Evolutionary conservation across 2,113 vertebrate genomes (phyloP).

Genomic region (Aphelocoma coerulescens): DNA sequence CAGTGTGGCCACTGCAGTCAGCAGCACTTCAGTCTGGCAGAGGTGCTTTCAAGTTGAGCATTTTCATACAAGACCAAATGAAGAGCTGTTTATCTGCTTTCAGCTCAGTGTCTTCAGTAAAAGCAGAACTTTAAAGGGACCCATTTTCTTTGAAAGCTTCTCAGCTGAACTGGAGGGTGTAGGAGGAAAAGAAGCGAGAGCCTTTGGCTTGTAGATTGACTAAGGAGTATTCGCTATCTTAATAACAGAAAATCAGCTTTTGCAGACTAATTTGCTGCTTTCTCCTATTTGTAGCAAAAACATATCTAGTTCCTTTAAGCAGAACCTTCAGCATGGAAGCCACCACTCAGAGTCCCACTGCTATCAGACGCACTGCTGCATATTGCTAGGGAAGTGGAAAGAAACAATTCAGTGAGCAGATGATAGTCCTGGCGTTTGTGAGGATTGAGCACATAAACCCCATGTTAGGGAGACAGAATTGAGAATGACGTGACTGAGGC

Average conservation of each 20-base stretch:
- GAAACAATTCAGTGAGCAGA: neutral
- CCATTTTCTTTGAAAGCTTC: slow-evolving; percentile 13
- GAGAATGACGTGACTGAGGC: neutral
- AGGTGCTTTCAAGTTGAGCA: slow-evolving; percentile 19
- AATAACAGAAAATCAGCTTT: neutral
- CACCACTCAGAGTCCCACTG: neutral
- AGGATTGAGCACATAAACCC: neutral
- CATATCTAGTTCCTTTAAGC: neutral
- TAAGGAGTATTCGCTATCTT: neutral
- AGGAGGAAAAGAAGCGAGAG: neutral
- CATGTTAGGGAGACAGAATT: neutral
- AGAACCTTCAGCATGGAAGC: neutral
- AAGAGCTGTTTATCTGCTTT: slow-evolving; percentile 29
- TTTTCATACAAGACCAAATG: slow-evolving; percentile 6
- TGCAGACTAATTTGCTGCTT: neutral
- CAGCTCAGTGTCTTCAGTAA: neutral
- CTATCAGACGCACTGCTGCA: neutral
- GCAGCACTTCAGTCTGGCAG: neutral
- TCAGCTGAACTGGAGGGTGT: neutral
- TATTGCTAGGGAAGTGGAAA: neutral
- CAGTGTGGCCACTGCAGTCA: neutral
- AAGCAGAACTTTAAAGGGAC: slow-evolving; percentile 17
- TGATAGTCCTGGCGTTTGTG: neutral
- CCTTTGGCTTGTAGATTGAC: slow-evolving; percentile 4
- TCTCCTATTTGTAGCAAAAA: neutral